Evolutionary conservation across 2,113 vertebrate genomes (phyloP).

Genomic region (Gymnarchus niloticus): DNA sequence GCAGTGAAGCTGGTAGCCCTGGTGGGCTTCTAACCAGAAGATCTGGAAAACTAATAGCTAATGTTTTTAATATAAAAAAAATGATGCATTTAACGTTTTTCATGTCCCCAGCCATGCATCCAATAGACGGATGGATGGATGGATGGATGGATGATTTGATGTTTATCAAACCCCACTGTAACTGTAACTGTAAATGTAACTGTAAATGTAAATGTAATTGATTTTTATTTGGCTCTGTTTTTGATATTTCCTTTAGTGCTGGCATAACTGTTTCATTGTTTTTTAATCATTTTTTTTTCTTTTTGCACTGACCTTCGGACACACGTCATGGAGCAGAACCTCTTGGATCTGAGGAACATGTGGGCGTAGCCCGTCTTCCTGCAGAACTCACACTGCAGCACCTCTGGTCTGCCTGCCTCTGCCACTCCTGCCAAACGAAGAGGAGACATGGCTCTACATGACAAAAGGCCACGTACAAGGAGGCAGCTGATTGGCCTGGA

Average conservation of each 20-base stretch:
- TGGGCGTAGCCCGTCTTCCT: conserved; percentile 79
- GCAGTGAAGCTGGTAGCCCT: not conserved
- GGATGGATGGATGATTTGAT: too few relatives aligned
- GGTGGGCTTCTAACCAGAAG: not conserved
- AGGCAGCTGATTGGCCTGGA: not conserved
- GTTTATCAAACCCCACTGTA: too few relatives aligned
- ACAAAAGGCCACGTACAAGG: not conserved
- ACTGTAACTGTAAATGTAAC: too few relatives aligned
- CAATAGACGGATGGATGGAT: too few relatives aligned
- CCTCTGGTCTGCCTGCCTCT: conserved; percentile 64
- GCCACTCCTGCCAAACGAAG: conserved; percentile 63
- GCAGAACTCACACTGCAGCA: conserved; percentile 88
- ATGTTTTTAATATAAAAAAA: not conserved
- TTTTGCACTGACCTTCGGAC: conserved; percentile 68
- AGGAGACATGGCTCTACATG: too few relatives aligned
- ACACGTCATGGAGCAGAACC: conserved; percentile 89
- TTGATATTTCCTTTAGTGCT: not conserved
- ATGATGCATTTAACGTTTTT: not conserved
- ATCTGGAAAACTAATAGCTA: not conserved
- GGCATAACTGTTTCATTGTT: not conserved
- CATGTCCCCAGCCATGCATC: not conserved
- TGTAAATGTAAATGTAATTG: too few relatives aligned
- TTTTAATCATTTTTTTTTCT: not conserved
- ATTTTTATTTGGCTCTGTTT: too few relatives aligned
- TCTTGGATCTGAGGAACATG: conserved; percentile 82